Base-by-base conservation (phyloP, 2,888 invertebrate species). In the Brenthis hecate region DNA sequence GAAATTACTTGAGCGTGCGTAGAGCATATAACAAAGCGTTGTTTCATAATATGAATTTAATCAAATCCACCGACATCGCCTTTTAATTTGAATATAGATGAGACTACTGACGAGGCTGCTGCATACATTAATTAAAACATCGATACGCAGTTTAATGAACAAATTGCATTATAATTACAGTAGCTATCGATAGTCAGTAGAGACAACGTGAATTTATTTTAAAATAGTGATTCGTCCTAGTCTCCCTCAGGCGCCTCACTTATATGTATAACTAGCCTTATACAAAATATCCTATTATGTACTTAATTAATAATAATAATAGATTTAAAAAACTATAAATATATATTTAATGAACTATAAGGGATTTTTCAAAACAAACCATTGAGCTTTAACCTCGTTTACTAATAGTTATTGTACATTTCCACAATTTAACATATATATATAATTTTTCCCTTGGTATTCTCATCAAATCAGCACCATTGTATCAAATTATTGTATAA, bases 1-100 rank as follows among this genome's bases (percentile, higher is more conserved):
- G 28, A 43, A 60, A 65, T 69, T 69, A 65, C 56, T 60, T 56
- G 43, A 55, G 56, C 60, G 36, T 51, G 53, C 60, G 16, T 50
- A 53, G 13, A n/a, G 51, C 47, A 14, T 58, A 58, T 47, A 58
- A 48, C 47, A 43, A 48, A 66, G 16, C 32, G 28, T 48, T 16
- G 61, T 70, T 48, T 50, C 23, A 53, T 64, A 68, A 50, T 57
- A 69, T 74, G 78, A 79, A 82, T 81, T 80, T 85, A 86, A 86
- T 86, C 81, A 81, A 81, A 84, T 84, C 80, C 75, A 75, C 64
- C 64, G 66, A 65, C 72, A 76, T 75, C 77, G 75, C 78, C 77
- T 72, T 80, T 79, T 84, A 86, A 89, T 89, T 87, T 88, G 87
- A 85, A 89, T 89, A 83, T 82, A 84, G 85, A 88, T 86, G 84